Evolutionary conservation across 2,797 vertebrate species (phyloP).

Genomic region (Myiothlypis chrysogaster): DNA sequence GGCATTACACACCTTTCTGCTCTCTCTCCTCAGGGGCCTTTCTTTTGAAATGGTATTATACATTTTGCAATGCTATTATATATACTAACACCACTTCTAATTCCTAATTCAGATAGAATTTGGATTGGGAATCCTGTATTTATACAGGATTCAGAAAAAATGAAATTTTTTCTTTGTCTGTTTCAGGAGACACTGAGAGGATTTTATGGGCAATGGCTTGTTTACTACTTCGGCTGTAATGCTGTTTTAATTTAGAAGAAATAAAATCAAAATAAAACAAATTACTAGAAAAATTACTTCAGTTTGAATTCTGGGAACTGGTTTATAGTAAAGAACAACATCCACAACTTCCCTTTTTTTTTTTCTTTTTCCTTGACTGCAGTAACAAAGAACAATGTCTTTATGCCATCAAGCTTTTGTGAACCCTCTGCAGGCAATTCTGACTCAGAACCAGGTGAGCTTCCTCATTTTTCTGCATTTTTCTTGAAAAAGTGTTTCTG

Average conservation of each 20-base stretch:
- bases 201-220: background rate
- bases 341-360: background rate
- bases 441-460: conserved; percentile 91
- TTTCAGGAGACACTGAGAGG: background rate
- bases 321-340: background rate
- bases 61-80: background rate
- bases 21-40: background rate
- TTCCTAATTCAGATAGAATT: background rate
- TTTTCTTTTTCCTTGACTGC: conserved; percentile 17
- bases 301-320: background rate
- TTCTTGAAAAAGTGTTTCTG: background rate
- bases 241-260: background rate
- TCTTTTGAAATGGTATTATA: background rate
- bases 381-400: conserved; percentile 97
- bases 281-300: background rate
- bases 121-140: background rate
- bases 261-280: background rate
- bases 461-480: background rate
- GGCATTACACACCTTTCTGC: background rate
- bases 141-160: background rate
- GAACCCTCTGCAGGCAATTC: conserved; percentile 93
- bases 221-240: background rate
- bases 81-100: background rate
- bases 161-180: background rate
- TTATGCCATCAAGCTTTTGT: conserved; percentile 96